phyloP scores from a whole-genome alignment of 2,888 invertebrate species.

The Macaria notata region DNA sequence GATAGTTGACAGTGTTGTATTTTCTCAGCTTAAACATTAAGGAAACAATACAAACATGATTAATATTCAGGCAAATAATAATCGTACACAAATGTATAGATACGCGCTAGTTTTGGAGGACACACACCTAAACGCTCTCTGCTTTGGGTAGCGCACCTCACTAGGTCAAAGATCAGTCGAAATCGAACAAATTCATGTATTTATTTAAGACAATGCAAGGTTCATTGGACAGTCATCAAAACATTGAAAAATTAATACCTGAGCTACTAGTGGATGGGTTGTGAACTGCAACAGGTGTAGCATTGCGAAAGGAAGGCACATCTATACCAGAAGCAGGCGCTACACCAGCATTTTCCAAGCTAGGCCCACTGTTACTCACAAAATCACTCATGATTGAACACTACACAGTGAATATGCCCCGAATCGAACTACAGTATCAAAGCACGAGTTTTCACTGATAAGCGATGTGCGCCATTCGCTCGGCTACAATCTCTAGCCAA shows the following conservation, averaged over 20 bases:
- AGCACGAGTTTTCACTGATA: constrained; percentile 40
- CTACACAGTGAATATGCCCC: constrained; percentile 30
- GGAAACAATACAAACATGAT: neutral
- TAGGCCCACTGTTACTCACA: constrained; percentile 52
- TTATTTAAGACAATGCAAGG: neutral
- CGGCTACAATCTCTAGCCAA: neutral
- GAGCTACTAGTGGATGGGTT: constrained; percentile 5
- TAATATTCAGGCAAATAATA: neutral
- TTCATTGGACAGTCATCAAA: neutral
- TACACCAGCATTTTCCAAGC: constrained; percentile 52
- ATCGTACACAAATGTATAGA: too few relatives aligned
- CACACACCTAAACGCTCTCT: too few relatives aligned
- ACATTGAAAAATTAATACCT: neutral
- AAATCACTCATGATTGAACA: constrained; percentile 58
- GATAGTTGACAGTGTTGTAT: too few relatives aligned
- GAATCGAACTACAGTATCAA: constrained; percentile 29
- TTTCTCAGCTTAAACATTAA: too few relatives aligned
- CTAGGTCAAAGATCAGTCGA: constrained; percentile 3
- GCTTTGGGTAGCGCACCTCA: neutral
- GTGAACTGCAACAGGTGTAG: constrained; percentile 47
- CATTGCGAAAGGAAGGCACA: constrained; percentile 51
- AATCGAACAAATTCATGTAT: neutral
- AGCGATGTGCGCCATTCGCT: constrained; percentile 33
- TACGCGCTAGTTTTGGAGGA: too few relatives aligned
- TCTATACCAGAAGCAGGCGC: constrained; percentile 35